Conservation (phyloP, 2,113 vertebrate species). For the Ascaphus truei region DNA sequence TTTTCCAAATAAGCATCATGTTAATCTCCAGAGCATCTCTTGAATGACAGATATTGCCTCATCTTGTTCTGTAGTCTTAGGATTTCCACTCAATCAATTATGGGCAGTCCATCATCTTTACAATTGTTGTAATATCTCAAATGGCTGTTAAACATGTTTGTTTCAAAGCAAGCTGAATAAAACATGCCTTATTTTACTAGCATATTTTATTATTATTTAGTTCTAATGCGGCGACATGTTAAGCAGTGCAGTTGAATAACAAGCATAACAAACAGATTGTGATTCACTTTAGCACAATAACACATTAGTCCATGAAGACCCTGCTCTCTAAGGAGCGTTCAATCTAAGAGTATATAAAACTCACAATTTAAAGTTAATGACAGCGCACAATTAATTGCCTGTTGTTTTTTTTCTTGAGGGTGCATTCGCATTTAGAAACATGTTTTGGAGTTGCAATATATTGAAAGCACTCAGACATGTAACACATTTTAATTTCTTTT, state of each 20-base stretch:
- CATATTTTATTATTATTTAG: conserved; percentile 2
- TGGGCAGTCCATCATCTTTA: conserved; percentile 6
- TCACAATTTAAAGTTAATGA: too few species aligned
- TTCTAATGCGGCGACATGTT: neutral
- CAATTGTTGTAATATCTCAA: conserved; percentile 1
- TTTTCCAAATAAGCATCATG: conserved; percentile 16
- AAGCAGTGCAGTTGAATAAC: neutral
- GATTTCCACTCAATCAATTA: conserved; percentile 8
- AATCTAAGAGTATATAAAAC: too few species aligned
- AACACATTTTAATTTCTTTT: too few species aligned
- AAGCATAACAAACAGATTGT: too few species aligned
- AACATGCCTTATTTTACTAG: neutral
- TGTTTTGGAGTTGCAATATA: too few species aligned
- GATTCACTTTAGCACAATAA: too few species aligned
- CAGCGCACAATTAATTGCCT: too few species aligned
- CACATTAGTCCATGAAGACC: too few species aligned
- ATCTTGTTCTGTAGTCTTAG: conserved; percentile 7
- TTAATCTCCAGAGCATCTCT: neutral
- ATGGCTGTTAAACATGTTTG: neutral
- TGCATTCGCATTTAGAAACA: too few species aligned
- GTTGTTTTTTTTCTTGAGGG: too few species aligned
- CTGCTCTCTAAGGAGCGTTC: too few species aligned
- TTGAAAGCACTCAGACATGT: too few species aligned
- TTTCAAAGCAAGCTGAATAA: conserved; percentile 15
- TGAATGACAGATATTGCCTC: conserved; percentile 27